Evolutionary conservation across 30 jellyfish, hydroid and myxozoan genomes (phyloP).

Genomic region (Turritopsis rubra): DNA sequence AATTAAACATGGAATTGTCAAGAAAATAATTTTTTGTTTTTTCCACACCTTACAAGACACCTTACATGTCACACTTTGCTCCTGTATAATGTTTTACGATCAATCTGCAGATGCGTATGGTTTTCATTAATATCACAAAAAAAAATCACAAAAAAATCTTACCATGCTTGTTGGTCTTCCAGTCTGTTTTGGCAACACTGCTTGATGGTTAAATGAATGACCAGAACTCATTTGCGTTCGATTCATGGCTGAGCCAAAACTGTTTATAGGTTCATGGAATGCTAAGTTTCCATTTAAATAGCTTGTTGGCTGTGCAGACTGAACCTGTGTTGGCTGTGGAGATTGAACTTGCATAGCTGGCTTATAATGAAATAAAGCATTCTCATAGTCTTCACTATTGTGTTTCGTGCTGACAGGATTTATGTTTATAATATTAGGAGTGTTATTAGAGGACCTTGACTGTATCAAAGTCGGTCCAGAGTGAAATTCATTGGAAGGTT

Average conservation of each 20-base stretch:
- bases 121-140: neutral
- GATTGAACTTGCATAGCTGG: neutral
- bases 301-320: neutral
- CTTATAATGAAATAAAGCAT: neutral
- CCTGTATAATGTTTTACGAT: no score
- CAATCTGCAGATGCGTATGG: no score
- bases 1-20: no score
- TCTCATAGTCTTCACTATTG: neutral
- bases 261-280: neutral
- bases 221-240: neutral
- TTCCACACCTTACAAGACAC: no score
- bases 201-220: neutral
- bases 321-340: neutral
- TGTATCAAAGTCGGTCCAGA: neutral
- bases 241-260: neutral
- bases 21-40: no score
- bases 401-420: neutral
- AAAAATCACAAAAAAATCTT: neutral
- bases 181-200: neutral
- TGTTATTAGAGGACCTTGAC: neutral
- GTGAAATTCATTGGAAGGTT: neutral
- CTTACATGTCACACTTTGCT: no score
- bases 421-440: neutral
- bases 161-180: neutral
- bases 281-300: neutral